Evolutionary conservation across 2,888 invertebrate species (phyloP).

Genomic region (Drosophila helvetica): DNA sequence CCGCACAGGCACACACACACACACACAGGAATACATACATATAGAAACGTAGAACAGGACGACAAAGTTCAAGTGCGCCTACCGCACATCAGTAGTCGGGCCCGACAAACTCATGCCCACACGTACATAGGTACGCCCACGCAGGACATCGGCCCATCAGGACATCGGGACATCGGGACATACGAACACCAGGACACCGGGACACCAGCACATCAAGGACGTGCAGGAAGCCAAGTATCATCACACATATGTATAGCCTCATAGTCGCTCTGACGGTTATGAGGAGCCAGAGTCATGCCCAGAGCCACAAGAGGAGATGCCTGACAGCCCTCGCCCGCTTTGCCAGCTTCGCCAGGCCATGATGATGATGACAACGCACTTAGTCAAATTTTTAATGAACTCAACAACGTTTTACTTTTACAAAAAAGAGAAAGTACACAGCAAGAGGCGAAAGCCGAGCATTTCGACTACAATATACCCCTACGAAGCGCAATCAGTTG

Average conservation of each 20-base stretch:
- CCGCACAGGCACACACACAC: constrained; percentile 8
- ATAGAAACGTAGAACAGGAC: background rate
- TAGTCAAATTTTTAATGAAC: constrained; percentile 76
- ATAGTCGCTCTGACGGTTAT: constrained; percentile 22
- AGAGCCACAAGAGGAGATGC: constrained; percentile 33
- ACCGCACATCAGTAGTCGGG: constrained; percentile 27
- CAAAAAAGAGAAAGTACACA: constrained; percentile 32
- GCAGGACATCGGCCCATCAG: background rate
- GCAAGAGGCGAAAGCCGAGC: background rate
- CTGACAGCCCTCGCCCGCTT: background rate
- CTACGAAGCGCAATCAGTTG: background rate
- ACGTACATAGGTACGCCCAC: background rate
- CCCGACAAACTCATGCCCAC: background rate
- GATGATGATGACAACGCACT: constrained; percentile 69
- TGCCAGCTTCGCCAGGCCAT: constrained; percentile 19
- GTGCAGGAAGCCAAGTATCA: constrained; percentile 30
- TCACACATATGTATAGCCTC: constrained; percentile 10
- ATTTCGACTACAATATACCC: constrained; percentile 1
- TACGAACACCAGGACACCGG: constrained; percentile 9
- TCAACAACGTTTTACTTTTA: constrained; percentile 73
- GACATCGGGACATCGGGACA: background rate
- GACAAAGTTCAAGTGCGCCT: constrained; percentile 49
- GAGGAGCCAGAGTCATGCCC: constrained; percentile 25
- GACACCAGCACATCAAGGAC: constrained; percentile 31
- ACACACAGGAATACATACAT: background rate